Conservation (phyloP, 2,888 invertebrate genomes). For the Bombylius major region DNA sequence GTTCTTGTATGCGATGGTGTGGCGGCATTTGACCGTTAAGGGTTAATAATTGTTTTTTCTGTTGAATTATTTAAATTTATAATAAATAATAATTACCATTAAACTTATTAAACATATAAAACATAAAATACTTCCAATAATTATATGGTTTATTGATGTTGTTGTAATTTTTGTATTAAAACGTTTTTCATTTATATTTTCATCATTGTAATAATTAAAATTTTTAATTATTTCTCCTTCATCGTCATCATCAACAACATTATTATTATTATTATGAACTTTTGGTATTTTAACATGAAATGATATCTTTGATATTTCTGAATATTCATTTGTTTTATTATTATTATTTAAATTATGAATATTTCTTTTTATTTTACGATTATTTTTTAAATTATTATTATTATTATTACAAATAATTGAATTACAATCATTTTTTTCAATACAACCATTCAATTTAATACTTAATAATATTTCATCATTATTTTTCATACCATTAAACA, state of each 20-base stretch:
- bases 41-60: too few relatives aligned
- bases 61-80: not conserved
- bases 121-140: not conserved
- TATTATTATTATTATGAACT: too few relatives aligned
- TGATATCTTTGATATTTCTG: constrained; percentile 28
- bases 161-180: too few relatives aligned
- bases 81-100: not conserved
- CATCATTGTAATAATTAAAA: too few relatives aligned
- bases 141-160: not conserved
- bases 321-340: constrained; percentile 10
- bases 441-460: constrained; percentile 42
- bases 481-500: constrained; percentile 46
- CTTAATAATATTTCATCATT: constrained; percentile 45
- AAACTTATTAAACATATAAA: not conserved
- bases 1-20: too few relatives aligned
- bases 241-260: too few relatives aligned
- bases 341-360: constrained; percentile 16
- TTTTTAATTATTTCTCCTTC: too few relatives aligned
- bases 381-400: constrained; percentile 7
- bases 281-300: constrained; percentile 25
- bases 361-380: constrained; percentile 16
- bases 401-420: constrained; percentile 24
- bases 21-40: too few relatives aligned
- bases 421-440: constrained; percentile 41
- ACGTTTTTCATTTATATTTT: too few relatives aligned